Percentiles rank a stretch among this genome's conserved stretches.
Conservation (phyloP, 2,113 vertebrate genomes). For the Pterocles burchelli region DNA sequence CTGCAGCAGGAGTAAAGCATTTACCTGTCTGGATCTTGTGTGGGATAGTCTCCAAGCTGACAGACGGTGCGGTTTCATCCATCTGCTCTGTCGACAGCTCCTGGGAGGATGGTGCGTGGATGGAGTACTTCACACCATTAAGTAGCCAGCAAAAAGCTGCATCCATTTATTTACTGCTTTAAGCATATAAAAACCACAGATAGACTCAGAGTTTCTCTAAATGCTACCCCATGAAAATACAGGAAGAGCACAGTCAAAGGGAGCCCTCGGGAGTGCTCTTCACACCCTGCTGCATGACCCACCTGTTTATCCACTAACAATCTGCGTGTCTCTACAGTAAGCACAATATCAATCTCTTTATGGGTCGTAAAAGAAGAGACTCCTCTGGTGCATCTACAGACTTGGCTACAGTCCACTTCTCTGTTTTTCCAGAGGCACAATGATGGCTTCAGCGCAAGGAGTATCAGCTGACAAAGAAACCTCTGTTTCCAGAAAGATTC, state of each 20-base stretch:
- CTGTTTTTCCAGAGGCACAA: background rate
- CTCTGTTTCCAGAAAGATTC: background rate
- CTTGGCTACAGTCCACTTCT: background rate
- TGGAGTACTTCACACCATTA: background rate
- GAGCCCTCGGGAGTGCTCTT: background rate
- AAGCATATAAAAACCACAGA: background rate
- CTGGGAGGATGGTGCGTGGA: constrained; percentile 2
- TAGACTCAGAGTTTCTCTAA: background rate
- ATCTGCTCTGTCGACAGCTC: constrained; percentile 12
- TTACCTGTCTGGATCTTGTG: constrained; percentile 15
- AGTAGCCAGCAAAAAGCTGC: background rate
- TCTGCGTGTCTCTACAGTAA: background rate
- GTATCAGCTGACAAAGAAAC: background rate
- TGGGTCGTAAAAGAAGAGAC: background rate
- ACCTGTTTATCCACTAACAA: background rate
- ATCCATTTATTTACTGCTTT: constrained; percentile 33
- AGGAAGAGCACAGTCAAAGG: background rate
- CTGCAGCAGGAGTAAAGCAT: constrained; percentile 2
- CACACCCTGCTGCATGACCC: background rate
- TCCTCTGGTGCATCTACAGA: background rate
- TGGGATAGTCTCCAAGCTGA: constrained; percentile 49
- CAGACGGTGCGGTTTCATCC: constrained; percentile 31
- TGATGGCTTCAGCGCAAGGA: background rate
- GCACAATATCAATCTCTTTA: background rate
- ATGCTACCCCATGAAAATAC: background rate